phyloP scores from a whole-genome alignment of 2,888 invertebrate genomes.

The Cryptocephalus moraei region DNA sequence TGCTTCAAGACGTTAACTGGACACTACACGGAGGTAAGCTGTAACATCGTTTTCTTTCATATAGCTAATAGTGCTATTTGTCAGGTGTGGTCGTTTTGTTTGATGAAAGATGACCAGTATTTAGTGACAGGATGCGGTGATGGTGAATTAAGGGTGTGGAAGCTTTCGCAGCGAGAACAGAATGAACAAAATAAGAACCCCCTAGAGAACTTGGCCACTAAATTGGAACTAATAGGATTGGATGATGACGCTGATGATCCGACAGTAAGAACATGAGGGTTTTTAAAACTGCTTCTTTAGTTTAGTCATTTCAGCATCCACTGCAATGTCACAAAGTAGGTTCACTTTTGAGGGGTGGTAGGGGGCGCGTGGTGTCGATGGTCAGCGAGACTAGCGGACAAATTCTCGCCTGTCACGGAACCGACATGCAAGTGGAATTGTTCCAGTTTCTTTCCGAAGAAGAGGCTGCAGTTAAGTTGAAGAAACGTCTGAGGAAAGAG shows the following conservation, averaged over 20 bases:
- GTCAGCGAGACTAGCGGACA: constrained; percentile 60
- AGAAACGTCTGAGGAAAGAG: constrained; percentile 71
- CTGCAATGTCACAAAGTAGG: constrained; percentile 72
- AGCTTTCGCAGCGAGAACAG: constrained; percentile 48
- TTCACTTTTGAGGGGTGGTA: constrained; percentile 65
- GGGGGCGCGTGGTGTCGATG: constrained; percentile 70
- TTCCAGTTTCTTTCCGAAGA: constrained; percentile 71
- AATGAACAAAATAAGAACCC: constrained; percentile 34
- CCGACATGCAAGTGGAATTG: constrained; percentile 69
- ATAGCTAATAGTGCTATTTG: constrained; percentile 9
- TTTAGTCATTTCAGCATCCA: constrained; percentile 42
- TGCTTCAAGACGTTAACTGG: constrained; percentile 93
- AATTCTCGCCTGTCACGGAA: constrained; percentile 74
- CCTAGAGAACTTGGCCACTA: constrained; percentile 41
- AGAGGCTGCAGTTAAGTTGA: constrained; percentile 57
- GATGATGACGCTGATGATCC: constrained; percentile 34
- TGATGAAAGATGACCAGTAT: constrained; percentile 68
- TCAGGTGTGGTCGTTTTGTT: constrained; percentile 75
- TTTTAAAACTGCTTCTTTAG: constrained; percentile 1
- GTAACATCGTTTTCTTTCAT: not conserved
- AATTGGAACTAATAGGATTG: constrained; percentile 44
- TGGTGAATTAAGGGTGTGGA: constrained; percentile 77
- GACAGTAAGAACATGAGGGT: constrained; percentile 34
- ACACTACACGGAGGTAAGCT: constrained; percentile 66
- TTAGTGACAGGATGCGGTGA: constrained; percentile 85